Evolutionary conservation across 1,140 invertebrate species (phyloP).

Genomic region (honey bee (Apis mellifera)): Amel_HAv3.1 CM009944.2:3028001-3028500

Average conservation of each 20-base stretch:
- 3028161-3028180: background rate
- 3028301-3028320: background rate
- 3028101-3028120: background rate
- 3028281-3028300: background rate
- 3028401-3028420: no score
- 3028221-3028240: background rate
- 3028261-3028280: background rate
- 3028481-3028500: no score
- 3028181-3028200: slow-evolving; percentile 3
- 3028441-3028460: background rate
- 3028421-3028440: background rate
- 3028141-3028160: background rate
- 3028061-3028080: background rate
- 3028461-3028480: background rate
- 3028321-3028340: background rate
- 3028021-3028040: no score
- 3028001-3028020: no score
- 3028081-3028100: background rate
- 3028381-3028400: no score
- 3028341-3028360: no score
- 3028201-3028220: background rate
- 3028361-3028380: background rate
- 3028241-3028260: background rate
- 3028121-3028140: background rate
- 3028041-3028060: no score